A percentile compares a stretch with the other conserved stretches of the same genome.
Conservation (phyloP, 2,888 invertebrate genomes). For the Sinodicranocentrus sp. region DNA sequence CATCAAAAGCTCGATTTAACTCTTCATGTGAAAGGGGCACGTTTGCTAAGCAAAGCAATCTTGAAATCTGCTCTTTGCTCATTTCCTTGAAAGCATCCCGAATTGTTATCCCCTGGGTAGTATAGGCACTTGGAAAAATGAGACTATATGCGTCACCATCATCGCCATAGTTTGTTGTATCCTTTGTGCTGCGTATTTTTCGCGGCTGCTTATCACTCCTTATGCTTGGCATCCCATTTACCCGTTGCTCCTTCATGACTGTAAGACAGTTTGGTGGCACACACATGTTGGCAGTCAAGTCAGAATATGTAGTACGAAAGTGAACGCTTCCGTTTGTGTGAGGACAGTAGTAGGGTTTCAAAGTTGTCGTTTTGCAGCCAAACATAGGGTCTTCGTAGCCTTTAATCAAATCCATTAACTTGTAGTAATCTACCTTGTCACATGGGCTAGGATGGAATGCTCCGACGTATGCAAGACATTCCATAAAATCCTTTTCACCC, state of each 20-base stretch:
- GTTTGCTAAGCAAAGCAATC: constrained; percentile 72
- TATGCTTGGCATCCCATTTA: constrained; percentile 71
- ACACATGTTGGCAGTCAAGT: constrained; percentile 72
- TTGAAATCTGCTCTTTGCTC: constrained; percentile 68
- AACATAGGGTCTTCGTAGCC: constrained; percentile 74
- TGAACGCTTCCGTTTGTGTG: constrained; percentile 73
- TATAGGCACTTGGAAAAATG: constrained; percentile 75
- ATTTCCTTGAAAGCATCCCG: constrained; percentile 74
- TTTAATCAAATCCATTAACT: constrained; percentile 74
- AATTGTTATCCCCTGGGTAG: constrained; percentile 70
- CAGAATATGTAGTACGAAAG: constrained; percentile 74
- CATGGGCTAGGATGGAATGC: constrained; percentile 73
- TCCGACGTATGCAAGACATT: constrained; percentile 67
- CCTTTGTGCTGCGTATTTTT: constrained; percentile 68
- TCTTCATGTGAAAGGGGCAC: constrained; percentile 76
- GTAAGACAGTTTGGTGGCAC: constrained; percentile 55
- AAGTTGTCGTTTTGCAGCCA: constrained; percentile 69
- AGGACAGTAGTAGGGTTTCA: constrained; percentile 73
- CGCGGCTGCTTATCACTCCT: constrained; percentile 62
- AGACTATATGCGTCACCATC: constrained; percentile 74
- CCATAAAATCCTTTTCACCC: constrained; percentile 71
- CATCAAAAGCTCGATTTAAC: constrained; percentile 77
- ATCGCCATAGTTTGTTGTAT: constrained; percentile 72
- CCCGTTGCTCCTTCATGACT: constrained; percentile 58
- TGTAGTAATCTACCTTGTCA: constrained; percentile 72